phyloP scores from a whole-genome alignment of 2,113 vertebrate species.

The Larimichthys polyactis region DNA sequence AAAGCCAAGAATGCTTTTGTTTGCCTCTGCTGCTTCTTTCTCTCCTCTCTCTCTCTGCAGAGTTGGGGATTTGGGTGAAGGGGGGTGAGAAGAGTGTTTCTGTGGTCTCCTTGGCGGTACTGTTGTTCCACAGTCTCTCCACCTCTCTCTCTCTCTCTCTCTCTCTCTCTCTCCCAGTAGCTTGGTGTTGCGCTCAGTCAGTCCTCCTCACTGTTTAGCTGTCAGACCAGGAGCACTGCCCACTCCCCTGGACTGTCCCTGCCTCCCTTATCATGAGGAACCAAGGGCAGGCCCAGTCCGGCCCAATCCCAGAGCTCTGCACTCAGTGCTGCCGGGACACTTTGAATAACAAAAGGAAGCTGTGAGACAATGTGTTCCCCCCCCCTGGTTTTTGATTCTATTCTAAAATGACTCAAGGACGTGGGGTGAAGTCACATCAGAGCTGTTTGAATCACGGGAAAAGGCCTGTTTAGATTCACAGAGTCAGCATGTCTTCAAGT shows the following conservation, averaged over 20 bases:
- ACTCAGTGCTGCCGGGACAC: conserved; percentile 15
- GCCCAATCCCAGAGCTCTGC: conserved; percentile 59
- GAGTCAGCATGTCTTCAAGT: conserved; percentile 20
- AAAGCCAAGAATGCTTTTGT: conserved; percentile 84
- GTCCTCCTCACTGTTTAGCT: conserved; percentile 50
- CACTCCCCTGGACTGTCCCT: conserved; percentile 31
- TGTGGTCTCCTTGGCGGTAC: conserved; percentile 80
- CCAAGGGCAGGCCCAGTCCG: conserved; percentile 57
- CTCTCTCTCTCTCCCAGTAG: conserved; percentile 38
- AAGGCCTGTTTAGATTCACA: conserved; percentile 21
- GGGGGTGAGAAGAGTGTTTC: conserved; percentile 67
- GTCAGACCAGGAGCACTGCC: conserved; percentile 43
- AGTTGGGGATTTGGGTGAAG: conserved; percentile 62
- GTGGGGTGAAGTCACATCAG: conserved; percentile 30
- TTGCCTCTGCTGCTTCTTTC: conserved; percentile 34
- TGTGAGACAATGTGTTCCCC: conserved; percentile 53
- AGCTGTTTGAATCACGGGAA: conserved; percentile 43
- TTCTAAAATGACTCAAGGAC: conserved; percentile 65
- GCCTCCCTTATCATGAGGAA: conserved; percentile 72
- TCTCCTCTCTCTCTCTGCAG: conserved; percentile 46
- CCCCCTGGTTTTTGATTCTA: conserved; percentile 23
- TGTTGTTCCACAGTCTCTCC: conserved; percentile 33
- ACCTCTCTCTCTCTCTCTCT: conserved; percentile 21
- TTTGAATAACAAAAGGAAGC: conserved; percentile 76
- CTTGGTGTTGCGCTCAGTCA: conserved; percentile 47